phyloP scores from a whole-genome alignment of 2,113 vertebrate genomes.

The Gymnorhina tibicen region DNA sequence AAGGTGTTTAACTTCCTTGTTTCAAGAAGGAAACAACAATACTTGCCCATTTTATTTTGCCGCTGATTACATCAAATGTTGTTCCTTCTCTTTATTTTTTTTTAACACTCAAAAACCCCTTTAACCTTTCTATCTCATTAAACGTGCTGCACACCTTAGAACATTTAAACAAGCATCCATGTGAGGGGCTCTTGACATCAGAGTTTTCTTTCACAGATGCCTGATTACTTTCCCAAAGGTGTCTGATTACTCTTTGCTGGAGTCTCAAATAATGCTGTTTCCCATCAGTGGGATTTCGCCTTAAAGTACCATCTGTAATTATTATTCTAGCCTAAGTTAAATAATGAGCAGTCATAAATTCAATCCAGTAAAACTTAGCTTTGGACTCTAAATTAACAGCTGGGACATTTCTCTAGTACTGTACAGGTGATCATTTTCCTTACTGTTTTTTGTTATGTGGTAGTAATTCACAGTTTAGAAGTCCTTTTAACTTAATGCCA shows the following conservation, averaged over 20 bases:
- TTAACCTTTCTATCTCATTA: slow-evolving; percentile 58
- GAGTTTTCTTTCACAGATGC: slow-evolving; percentile 54
- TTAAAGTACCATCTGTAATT: slow-evolving; percentile 60
- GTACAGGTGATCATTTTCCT: not conserved
- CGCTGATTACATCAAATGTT: not conserved
- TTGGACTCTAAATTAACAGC: slow-evolving; percentile 32
- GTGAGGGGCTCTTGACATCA: slow-evolving; percentile 47
- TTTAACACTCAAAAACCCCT: not conserved
- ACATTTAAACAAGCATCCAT: slow-evolving; percentile 36
- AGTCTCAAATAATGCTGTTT: slow-evolving; percentile 1
- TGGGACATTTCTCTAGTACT: slow-evolving; percentile 17
- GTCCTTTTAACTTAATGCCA: not conserved
- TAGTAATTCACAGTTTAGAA: not conserved
- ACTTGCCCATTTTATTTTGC: not conserved
- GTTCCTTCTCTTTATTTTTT: not conserved
- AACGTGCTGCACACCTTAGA: not conserved
- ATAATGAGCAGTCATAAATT: slow-evolving; percentile 60
- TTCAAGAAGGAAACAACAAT: not conserved
- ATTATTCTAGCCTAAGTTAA: slow-evolving; percentile 48
- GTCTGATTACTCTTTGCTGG: slow-evolving; percentile 60
- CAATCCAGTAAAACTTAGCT: slow-evolving; percentile 27
- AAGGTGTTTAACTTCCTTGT: slow-evolving; percentile 45
- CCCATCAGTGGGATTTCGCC: slow-evolving; percentile 41
- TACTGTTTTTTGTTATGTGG: not conserved
- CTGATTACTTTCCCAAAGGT: slow-evolving; percentile 56